These are phyloP conservation scores for Syritta pipiens DNA, from an alignment of 2,888 invertebrate genomes.

Conservation along the genomic window DNA sequence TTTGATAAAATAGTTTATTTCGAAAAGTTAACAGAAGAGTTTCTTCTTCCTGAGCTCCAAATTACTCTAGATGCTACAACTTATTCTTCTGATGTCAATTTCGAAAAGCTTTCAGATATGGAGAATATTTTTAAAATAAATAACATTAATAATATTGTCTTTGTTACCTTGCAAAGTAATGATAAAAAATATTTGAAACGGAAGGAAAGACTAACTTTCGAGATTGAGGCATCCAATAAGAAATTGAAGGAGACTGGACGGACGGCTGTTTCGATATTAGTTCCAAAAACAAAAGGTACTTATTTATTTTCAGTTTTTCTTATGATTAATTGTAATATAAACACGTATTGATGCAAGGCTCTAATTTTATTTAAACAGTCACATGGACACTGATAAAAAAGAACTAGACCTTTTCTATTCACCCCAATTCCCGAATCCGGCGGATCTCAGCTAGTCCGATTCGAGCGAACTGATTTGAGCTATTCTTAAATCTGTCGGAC, in stretches of 20 bases:
- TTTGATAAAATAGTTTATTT: constrained; percentile 62
- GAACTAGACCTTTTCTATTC: too few relatives aligned
- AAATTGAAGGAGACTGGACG: constrained; percentile 49
- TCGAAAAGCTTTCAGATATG: constrained; percentile 41
- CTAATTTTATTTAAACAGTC: not conserved
- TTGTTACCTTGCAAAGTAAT: constrained; percentile 40
- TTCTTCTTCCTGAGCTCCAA: constrained; percentile 44
- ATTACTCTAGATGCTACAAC: constrained; percentile 59
- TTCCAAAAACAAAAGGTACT: constrained; percentile 63
- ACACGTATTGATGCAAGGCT: not conserved
- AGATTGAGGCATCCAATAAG: constrained; percentile 63
- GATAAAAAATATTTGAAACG: constrained; percentile 52
- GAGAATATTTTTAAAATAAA: constrained; percentile 62
- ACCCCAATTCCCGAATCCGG: too few relatives aligned
- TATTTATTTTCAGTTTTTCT: not conserved
- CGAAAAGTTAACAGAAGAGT: constrained; percentile 35
- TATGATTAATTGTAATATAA: not conserved
- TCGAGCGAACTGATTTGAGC: too few relatives aligned
- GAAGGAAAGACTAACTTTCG: constrained; percentile 55
- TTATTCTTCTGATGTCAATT: constrained; percentile 66
- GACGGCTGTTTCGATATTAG: constrained; percentile 62
- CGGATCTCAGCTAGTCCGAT: too few relatives aligned
- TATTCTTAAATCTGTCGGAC: too few relatives aligned
- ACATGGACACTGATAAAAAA: too few relatives aligned
- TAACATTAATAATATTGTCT: constrained; percentile 47